Evolutionary conservation across 2,888 invertebrate genomes (phyloP).

Genomic region (Ramazzottius varieornatus): DNA sequence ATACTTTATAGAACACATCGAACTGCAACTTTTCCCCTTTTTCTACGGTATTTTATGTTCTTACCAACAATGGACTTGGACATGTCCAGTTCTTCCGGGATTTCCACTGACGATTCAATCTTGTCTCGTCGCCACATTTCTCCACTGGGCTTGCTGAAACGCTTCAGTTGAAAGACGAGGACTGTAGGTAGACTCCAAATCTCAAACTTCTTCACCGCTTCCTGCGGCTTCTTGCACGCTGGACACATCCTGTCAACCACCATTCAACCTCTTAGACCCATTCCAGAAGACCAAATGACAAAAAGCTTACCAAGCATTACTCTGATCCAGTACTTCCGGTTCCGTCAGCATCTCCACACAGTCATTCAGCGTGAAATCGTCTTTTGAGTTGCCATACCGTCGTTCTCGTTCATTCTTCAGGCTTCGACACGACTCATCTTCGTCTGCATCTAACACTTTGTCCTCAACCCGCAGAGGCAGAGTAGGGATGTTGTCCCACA

Average conservation of each 20-base stretch:
- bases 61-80: not conserved
- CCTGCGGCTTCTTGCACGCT: not conserved
- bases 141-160: not conserved
- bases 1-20: too few species aligned
- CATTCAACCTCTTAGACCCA: not conserved
- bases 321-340: not conserved
- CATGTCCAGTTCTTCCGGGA: not conserved
- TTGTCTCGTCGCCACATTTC: not conserved
- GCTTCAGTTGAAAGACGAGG: not conserved
- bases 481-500: too few species aligned
- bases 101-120: not conserved
- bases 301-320: not conserved
- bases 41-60: not conserved
- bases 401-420: not conserved
- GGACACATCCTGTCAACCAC: not conserved
- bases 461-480: too few species aligned
- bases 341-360: not conserved
- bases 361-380: not conserved
- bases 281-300: not conserved
- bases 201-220: not conserved
- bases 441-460: too few species aligned
- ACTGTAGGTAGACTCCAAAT: constrained; percentile 1
- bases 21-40: too few species aligned
- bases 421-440: not conserved
- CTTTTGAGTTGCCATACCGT: too few species aligned